phyloP scores from a whole-genome alignment of 2,888 invertebrate genomes.

The Anthoptus insignis region DNA sequence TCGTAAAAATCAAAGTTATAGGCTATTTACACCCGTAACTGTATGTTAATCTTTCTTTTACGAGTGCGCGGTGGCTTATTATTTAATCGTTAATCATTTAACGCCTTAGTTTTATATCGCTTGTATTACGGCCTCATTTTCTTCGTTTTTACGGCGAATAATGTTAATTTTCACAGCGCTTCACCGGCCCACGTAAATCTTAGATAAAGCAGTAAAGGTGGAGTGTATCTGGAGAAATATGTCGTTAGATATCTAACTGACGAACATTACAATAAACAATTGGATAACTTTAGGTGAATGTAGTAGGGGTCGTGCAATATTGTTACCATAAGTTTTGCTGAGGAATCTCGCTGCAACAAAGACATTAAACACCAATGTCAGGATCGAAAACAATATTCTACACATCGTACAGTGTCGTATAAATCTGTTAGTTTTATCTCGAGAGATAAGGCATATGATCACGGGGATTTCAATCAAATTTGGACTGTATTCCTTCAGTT shows the following conservation, averaged over 20 bases:
- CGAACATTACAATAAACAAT: constrained; percentile 24
- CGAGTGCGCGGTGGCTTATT: constrained; percentile 83
- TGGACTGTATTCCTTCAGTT: constrained; percentile 38
- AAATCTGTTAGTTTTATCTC: constrained; percentile 62
- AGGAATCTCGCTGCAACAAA: constrained; percentile 73
- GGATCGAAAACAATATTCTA: constrained; percentile 77
- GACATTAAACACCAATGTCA: constrained; percentile 78
- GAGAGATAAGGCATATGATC: constrained; percentile 26
- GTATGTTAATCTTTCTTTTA: constrained; percentile 87
- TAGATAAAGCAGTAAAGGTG: not conserved
- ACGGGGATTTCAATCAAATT: constrained; percentile 40
- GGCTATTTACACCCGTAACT: constrained; percentile 86
- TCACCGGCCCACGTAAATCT: not conserved
- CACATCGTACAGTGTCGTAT: constrained; percentile 72
- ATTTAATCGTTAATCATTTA: constrained; percentile 85
- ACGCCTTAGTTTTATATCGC: constrained; percentile 71
- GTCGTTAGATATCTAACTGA: constrained; percentile 8
- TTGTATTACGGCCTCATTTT: constrained; percentile 41
- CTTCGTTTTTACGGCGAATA: constrained; percentile 60
- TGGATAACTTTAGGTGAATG: constrained; percentile 26
- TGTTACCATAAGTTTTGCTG: constrained; percentile 62
- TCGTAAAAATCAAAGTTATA: constrained; percentile 88
- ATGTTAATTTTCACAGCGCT: constrained; percentile 7
- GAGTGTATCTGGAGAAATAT: not conserved
- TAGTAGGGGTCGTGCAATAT: constrained; percentile 31